Evolutionary conservation across 2,113 vertebrate genomes (phyloP).

Genomic region (Cathartes aura): DNA sequence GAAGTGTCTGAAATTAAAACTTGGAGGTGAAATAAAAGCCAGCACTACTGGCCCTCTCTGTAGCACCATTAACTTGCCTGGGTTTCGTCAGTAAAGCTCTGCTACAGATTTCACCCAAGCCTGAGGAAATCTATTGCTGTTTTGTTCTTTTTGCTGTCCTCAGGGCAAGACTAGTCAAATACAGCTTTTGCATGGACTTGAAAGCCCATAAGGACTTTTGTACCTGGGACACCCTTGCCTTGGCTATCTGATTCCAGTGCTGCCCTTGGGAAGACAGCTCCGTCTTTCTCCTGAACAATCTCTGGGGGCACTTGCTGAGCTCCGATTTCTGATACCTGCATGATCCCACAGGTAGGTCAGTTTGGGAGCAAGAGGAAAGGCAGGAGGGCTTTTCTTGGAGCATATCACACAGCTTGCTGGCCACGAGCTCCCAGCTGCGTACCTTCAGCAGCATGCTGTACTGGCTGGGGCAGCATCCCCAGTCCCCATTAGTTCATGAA

Average conservation of each 20-base stretch:
- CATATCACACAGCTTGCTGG: rapidly evolving
- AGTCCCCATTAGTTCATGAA: not conserved
- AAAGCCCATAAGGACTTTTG: not conserved
- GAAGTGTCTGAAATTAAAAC: not conserved
- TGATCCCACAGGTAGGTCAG: not conserved
- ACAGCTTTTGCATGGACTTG: not conserved
- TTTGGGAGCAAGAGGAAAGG: not conserved
- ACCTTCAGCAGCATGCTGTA: not conserved
- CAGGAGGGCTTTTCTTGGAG: not conserved
- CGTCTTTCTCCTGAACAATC: not conserved
- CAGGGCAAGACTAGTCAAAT: not conserved
- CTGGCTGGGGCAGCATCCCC: not conserved
- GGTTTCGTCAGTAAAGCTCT: not conserved
- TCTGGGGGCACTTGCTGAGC: not conserved
- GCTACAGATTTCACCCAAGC: not conserved
- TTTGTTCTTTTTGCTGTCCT: not conserved
- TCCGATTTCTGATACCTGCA: rapidly evolving
- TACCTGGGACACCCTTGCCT: not conserved
- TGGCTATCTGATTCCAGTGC: rapidly evolving
- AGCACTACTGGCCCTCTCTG: not conserved
- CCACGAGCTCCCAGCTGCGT: not conserved
- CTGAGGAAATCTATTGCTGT: not conserved
- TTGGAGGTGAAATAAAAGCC: not conserved
- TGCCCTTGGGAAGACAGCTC: not conserved
- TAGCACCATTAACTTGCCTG: not conserved